A percentile compares a stretch with the other conserved stretches of the same genome.
phyloP scores from a whole-genome alignment of 2,797 vertebrate species.

The Chiloscyllium punctatum region DNA sequence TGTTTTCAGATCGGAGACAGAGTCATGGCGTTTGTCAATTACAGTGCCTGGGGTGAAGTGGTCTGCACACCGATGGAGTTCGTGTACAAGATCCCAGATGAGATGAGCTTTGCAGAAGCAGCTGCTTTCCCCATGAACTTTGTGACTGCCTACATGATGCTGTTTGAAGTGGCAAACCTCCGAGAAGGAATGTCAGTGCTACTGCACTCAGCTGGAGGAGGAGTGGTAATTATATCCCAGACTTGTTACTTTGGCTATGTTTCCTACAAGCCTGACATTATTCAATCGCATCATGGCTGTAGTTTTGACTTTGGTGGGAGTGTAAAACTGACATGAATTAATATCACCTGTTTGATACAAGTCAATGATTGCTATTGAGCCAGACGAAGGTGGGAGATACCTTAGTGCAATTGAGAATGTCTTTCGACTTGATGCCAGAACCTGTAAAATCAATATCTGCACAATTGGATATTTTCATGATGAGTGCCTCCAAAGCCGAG shows the following conservation, averaged over 20 bases:
- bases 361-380: neutral
- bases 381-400: no score
- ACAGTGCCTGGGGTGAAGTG: constrained; percentile 96
- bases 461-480: neutral
- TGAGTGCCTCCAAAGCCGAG: neutral
- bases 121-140: constrained; percentile 94
- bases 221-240: constrained; percentile 73
- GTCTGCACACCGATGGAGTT: constrained; percentile 83
- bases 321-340: neutral
- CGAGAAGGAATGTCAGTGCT: constrained; percentile 95
- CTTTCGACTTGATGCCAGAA: neutral
- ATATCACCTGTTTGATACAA: neutral
- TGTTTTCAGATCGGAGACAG: constrained; percentile 83
- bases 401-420: neutral
- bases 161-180: constrained; percentile 94
- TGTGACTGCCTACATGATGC: constrained; percentile 97
- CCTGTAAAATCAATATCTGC: neutral
- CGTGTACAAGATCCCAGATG: constrained; percentile 92
- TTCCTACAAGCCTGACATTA: no score
- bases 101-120: constrained; percentile 91
- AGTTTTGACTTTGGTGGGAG: neutral
- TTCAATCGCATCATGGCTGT: neutral
- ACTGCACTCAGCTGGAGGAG: constrained; percentile 91
- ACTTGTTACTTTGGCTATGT: neutral
- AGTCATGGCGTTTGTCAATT: constrained; percentile 95